A percentile compares a stretch with the other conserved stretches of the same genome.
phyloP scores from a whole-genome alignment of 2,888 invertebrate genomes.

The Yponomeuta cagnagella region DNA sequence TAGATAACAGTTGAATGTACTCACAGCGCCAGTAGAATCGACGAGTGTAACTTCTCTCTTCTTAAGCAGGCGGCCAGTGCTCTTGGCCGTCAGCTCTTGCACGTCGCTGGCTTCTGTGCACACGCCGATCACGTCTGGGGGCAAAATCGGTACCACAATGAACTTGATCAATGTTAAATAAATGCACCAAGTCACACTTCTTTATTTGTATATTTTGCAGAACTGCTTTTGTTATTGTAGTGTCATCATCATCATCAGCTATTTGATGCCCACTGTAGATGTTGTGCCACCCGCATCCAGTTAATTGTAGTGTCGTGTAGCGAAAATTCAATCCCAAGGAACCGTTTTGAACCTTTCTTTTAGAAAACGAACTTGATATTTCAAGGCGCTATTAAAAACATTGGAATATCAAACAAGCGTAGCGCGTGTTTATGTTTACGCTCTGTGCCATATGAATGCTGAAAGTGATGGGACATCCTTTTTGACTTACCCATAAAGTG shows the following conservation, averaged over 20 bases:
- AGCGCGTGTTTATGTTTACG: too few relatives aligned
- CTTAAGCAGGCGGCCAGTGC: conserved; percentile 87
- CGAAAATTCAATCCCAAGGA: neutral
- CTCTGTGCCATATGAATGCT: too few relatives aligned
- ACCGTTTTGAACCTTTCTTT: neutral
- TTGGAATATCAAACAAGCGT: too few relatives aligned
- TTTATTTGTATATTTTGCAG: neutral
- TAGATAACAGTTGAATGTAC: conserved; percentile 23
- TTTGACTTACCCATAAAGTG: too few relatives aligned
- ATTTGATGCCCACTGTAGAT: too few relatives aligned
- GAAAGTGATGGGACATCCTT: too few relatives aligned
- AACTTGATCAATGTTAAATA: too few relatives aligned
- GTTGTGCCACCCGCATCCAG: neutral
- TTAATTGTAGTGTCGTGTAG: neutral
- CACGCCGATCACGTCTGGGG: conserved; percentile 91
- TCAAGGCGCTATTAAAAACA: too few relatives aligned
- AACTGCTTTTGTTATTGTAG: neutral
- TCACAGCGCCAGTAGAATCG: conserved; percentile 84
- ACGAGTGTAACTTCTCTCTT: conserved; percentile 93
- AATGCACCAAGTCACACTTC: too few relatives aligned
- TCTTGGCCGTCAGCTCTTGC: conserved; percentile 81
- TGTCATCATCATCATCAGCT: too few relatives aligned
- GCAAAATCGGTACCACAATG: conserved; percentile 12
- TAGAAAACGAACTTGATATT: too few relatives aligned
- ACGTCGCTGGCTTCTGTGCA: conserved; percentile 85